Evolutionary conservation across 2,888 invertebrate species (phyloP).

Genomic region (Eupsilia transversa): DNA sequence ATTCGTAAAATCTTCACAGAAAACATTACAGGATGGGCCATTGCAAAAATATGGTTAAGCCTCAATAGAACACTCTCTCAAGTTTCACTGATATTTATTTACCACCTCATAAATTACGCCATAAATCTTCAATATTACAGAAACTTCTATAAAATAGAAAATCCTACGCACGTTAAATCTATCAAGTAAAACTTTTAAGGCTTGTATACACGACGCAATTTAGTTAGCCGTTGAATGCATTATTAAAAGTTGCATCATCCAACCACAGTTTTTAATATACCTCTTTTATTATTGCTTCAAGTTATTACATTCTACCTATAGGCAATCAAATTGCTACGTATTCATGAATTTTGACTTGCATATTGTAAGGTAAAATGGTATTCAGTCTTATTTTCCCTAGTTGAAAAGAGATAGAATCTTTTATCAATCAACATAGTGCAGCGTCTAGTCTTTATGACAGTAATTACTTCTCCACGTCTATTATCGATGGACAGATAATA

Average conservation of each 20-base stretch:
- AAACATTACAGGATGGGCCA: not conserved
- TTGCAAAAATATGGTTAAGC: conserved; percentile 10
- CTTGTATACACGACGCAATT: not conserved
- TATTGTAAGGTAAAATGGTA: not conserved
- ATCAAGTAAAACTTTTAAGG: conserved; percentile 21
- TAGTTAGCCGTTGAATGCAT: conserved; percentile 11
- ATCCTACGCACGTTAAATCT: conserved; percentile 16
- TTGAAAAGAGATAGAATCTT: conserved; percentile 7
- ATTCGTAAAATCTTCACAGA: not conserved
- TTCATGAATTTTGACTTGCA: not conserved
- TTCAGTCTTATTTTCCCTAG: conserved; percentile 6
- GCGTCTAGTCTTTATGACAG: conserved; percentile 19
- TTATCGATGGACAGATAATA: conserved; percentile 37
- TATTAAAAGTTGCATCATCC: not conserved
- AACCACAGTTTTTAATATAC: not conserved
- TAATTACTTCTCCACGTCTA: conserved; percentile 33
- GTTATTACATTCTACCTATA: not conserved
- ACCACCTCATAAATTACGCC: conserved; percentile 11
- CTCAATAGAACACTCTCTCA: not conserved
- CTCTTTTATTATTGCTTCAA: not conserved
- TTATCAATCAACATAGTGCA: conserved; percentile 5
- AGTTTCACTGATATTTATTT: conserved; percentile 13
- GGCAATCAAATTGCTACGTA: not conserved
- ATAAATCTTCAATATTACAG: conserved; percentile 18
- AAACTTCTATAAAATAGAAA: conserved; percentile 28